phyloP scores from a whole-genome alignment of 1,140 invertebrate genomes.

The Camponotus vicinus region DNA sequence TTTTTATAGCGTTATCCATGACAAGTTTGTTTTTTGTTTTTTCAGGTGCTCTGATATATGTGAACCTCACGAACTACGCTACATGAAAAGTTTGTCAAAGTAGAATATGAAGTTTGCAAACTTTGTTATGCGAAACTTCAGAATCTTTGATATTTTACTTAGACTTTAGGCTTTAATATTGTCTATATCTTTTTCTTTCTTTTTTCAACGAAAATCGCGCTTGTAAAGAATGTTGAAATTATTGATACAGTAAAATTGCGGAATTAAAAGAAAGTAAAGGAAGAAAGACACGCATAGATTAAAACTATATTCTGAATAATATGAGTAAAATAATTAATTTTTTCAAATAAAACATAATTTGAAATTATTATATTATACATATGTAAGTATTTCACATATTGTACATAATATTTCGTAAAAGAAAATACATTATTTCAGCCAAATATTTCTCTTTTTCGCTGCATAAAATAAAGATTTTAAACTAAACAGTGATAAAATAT shows the following conservation, averaged over 20 bases:
- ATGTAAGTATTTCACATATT: background rate
- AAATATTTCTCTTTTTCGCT: background rate
- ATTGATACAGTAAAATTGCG: background rate
- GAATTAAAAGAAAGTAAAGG: background rate
- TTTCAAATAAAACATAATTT: background rate
- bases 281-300: too few relatives aligned
- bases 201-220: background rate
- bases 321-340: background rate
- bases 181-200: background rate
- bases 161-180: background rate
- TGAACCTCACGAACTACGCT: background rate
- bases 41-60: background rate
- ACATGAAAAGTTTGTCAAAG: slow-evolving; percentile 18
- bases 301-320: background rate
- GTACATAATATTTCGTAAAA: background rate
- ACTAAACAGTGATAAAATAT: background rate
- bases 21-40: slow-evolving; percentile 5
- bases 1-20: background rate
- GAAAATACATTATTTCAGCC: background rate
- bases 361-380: background rate
- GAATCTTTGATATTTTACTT: slow-evolving; percentile 27
- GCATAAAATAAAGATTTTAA: background rate
- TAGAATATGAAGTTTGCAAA: slow-evolving; percentile 39
- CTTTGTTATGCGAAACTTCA: slow-evolving; percentile 30
- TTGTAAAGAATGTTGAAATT: background rate